Evolutionary conservation across 2,888 invertebrate genomes (phyloP), one percentile per base, ranked within the genome.

Genomic region (Campoplex capitator): DNA sequence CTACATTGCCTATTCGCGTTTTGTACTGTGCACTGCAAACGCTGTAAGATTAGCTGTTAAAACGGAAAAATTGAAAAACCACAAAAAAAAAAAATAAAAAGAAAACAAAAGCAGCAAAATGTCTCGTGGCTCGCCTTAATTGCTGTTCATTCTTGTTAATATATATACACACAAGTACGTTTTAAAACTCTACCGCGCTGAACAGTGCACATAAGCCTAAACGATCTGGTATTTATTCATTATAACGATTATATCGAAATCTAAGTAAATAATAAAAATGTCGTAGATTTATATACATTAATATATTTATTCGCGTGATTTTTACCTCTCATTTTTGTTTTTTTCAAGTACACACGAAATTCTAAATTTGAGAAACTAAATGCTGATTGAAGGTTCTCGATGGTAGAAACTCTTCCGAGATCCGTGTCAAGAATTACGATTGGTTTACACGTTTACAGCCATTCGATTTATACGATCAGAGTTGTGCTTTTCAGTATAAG

Each of bases 121-220:
- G 68, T 84, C 68, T 75, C 78, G 78, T 71, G 71, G 81, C 84
- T 88, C 84, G 83, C 83, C 85, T 88, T 82, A 83, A 83, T 84
- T 42, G 78, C 83, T 78, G 78, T 88, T 81, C 54, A 58, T 83
- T 85, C 51, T 81, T 86, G 81, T 81, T 78, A 84, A 38, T 78
- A 84, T 48, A 54, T 38, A n/a, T 62, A 82, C 45, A 48, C 42
- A 32, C 48, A 48, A 74, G 48, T 77, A 70, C 58, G 68, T 83
- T 76, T 68, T 28, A 51, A 68, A 62, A 80, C 28, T 83, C 48
- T 80, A 80, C 51, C 58, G 16, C 65, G 83, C 83, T 86, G 83
- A 83, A 79, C 74, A 79, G 80, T 86, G 58, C 76, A 77, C 62
- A 68, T 75, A 77, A 51, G 86, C 86, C 86, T 86, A 83, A 83